phyloP scores from a whole-genome alignment of 2,888 invertebrate genomes.

The Rhamnusium bicolor region DNA sequence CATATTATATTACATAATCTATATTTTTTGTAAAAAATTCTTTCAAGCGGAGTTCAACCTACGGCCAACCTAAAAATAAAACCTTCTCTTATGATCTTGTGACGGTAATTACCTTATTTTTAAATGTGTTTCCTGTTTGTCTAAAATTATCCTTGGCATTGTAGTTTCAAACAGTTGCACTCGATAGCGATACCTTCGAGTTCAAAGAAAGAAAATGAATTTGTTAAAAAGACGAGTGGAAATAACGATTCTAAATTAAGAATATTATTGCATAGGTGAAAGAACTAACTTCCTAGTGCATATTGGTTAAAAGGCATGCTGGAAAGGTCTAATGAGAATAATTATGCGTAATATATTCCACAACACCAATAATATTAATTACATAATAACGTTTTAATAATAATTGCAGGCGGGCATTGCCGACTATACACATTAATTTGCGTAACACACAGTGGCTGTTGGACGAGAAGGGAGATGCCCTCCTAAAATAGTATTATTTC shows the following conservation, averaged over 20 bases:
- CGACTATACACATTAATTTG: no score
- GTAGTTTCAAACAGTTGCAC: not conserved
- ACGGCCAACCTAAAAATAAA: not conserved
- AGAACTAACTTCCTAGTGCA: not conserved
- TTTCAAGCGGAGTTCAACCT: not conserved
- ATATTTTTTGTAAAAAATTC: not conserved
- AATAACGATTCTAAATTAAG: not conserved
- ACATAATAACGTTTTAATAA: no score
- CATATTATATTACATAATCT: not conserved
- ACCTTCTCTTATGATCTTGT: not conserved
- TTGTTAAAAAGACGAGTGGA: not conserved
- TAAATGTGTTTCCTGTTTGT: slow-evolving; percentile 14
- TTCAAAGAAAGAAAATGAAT: not conserved
- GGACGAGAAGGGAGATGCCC: no score
- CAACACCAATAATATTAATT: no score
- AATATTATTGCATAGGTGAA: not conserved
- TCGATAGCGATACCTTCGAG: not conserved
- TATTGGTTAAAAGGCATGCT: not conserved
- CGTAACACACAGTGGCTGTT: no score
- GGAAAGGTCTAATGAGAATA: not conserved
- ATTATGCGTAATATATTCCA: no score
- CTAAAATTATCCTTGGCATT: slow-evolving; percentile 24
- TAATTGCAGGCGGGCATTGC: no score
- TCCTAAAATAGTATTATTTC: no score
- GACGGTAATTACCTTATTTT: slow-evolving; percentile 5